Evolutionary conservation across 2,888 invertebrate genomes (phyloP), one percentile per base, ranked within the genome.

Genomic region (Byasa hedistus): DNA sequence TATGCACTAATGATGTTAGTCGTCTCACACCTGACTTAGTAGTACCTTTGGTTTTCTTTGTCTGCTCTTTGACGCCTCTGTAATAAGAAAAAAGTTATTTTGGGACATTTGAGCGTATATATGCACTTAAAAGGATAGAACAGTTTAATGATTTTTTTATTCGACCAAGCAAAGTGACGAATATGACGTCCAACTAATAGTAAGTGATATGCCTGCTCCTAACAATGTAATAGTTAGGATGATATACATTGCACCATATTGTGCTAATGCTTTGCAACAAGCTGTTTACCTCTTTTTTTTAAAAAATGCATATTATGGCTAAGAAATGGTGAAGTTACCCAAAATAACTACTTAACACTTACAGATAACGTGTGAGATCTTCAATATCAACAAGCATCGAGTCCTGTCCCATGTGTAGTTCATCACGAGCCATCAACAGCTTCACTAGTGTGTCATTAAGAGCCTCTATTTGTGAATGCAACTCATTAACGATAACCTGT

Each of bases 341-440:
- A 39, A 39, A 39, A 17, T 17, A 39, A 3, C 3, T 15, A 39
- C 15, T 39, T 39, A 15, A 44, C 24, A 83, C 96, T 95, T 89
- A 97, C 96, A 96, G 91, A 86, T 96, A 96, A 92, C 96, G 93
- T 56, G 98, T 98, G 75, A 98, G 94, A 90, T 99, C 98, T 89
- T 99, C 98, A 77, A 99, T 98, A 83, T 99, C 98, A 51, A 98
- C 98, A 73, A 98, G 93, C 96, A 98, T 98, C 54, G 98, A 98
- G 87, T 99, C 99, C 87, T 99, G 98, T 72, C 97, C 97, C 98
- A 99, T 98, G 89, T 98, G 98, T 60, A 98, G 92, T 86, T 98
- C 98, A 89, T 99, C 99, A 72, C 98, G 93, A 78, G 97, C 96
- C 93, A 98, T 95, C 76, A 99, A 91, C 83, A 97, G 94, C 84